Conservation (phyloP, 2,797 vertebrate species). For the Acipenser ruthenus region DNA sequence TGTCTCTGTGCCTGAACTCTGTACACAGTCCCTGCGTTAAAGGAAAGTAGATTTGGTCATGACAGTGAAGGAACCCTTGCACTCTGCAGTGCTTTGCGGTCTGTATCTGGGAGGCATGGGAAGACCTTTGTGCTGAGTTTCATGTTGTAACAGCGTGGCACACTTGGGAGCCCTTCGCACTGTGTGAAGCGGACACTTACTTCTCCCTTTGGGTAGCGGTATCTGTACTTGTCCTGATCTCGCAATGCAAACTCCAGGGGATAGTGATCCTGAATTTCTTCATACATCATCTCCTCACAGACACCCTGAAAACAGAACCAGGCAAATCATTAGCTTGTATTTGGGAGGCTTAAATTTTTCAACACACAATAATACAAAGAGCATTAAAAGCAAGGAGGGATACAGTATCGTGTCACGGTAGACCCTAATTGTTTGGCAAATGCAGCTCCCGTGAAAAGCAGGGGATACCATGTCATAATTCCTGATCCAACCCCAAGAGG, state of each 20-base stretch:
- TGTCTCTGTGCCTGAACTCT: too few species aligned
- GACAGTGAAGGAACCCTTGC: background rate
- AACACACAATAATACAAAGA: too few species aligned
- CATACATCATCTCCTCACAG: constrained; percentile 95
- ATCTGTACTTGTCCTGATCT: constrained; percentile 95
- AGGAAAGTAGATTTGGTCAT: background rate
- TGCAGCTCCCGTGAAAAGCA: too few species aligned
- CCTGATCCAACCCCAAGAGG: background rate
- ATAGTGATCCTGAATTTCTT: constrained; percentile 86
- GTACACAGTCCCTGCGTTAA: too few species aligned
- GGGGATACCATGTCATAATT: background rate
- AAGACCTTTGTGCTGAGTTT: background rate
- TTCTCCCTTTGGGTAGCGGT: constrained; percentile 95
- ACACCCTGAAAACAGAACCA: constrained; percentile 63
- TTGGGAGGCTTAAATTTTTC: background rate
- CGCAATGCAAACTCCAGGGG: constrained; percentile 86
- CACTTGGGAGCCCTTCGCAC: background rate
- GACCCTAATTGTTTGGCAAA: background rate
- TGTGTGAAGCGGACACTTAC: constrained; percentile 44
- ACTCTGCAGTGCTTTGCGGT: background rate
- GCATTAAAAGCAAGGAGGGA: background rate
- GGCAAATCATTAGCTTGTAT: background rate
- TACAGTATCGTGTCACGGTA: background rate
- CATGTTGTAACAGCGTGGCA: background rate
- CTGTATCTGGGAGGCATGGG: too few species aligned